A percentile compares a stretch with the other conserved stretches of the same genome.
Conservation (phyloP, 2,888 invertebrate species). For the Ypsolopha sequella region DNA sequence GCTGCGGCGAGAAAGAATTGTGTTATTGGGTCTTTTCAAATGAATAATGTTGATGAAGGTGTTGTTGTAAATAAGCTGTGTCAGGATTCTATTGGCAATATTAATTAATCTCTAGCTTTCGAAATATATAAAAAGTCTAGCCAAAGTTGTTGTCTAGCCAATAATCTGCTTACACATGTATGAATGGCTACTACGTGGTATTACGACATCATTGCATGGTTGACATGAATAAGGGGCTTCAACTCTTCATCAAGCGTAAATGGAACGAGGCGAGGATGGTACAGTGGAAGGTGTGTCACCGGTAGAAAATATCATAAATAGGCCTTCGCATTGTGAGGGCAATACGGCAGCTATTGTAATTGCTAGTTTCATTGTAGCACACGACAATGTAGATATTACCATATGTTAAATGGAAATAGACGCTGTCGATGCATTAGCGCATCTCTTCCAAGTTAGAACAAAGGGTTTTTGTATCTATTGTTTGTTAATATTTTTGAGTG, state of each 20-base stretch:
- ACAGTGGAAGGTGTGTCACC: conserved; percentile 36
- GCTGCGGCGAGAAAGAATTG: too few species aligned
- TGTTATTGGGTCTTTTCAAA: too few species aligned
- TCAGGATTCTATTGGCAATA: too few species aligned
- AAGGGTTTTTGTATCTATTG: conserved; percentile 21
- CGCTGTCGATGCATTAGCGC: conserved; percentile 10
- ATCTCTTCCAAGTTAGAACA: conserved; percentile 22
- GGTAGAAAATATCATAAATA: conserved; percentile 23
- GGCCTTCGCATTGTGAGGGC: conserved; percentile 39
- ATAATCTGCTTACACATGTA: too few species aligned
- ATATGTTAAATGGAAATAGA: conserved; percentile 18
- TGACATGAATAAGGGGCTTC: conserved; percentile 1
- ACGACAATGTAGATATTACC: conserved; percentile 32
- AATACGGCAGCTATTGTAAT: conserved; percentile 44
- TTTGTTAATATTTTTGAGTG: conserved; percentile 19
- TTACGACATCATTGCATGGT: not conserved
- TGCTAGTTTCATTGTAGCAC: conserved; percentile 28
- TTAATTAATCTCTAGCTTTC: too few species aligned
- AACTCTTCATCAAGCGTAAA: conserved; percentile 26
- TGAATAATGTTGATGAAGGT: too few species aligned
- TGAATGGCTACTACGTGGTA: not conserved
- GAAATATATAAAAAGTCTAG: too few species aligned
- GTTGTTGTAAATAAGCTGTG: too few species aligned
- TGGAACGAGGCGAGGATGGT: conserved; percentile 30
- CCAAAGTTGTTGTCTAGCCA: too few species aligned